A percentile compares a stretch with the other conserved stretches of the same genome.
Conservation (phyloP, 2,888 invertebrate genomes). For the Lochmaea capreae region DNA sequence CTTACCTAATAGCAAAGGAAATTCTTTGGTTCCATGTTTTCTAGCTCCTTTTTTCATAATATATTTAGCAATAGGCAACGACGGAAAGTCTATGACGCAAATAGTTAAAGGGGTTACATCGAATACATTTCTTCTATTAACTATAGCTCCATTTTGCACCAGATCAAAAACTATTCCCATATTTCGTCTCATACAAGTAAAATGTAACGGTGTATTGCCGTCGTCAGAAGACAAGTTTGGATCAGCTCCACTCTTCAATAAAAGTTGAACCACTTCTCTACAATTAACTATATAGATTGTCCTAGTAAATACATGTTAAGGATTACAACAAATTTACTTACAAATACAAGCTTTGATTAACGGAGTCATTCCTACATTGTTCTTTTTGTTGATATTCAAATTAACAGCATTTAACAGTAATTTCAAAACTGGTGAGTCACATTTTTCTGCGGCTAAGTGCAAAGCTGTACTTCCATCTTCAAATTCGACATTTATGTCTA, state of each 20-base stretch:
- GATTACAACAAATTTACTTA: conserved; percentile 9
- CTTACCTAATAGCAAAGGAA: conserved; percentile 47
- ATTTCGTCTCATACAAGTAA: conserved; percentile 42
- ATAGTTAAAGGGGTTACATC: conserved; percentile 51
- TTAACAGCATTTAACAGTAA: conserved; percentile 17
- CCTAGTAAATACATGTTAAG: not conserved
- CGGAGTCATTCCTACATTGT: conserved; percentile 34
- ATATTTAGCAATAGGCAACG: conserved; percentile 43
- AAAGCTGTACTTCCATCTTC: conserved; percentile 42
- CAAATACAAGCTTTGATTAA: conserved; percentile 39
- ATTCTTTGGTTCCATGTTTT: conserved; percentile 34
- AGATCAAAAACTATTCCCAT: conserved; percentile 44
- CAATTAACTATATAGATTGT: conserved; percentile 13
- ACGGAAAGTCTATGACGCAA: conserved; percentile 45
- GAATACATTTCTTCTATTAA: conserved; percentile 50
- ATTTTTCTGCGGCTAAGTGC: conserved; percentile 48
- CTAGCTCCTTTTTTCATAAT: conserved; percentile 50
- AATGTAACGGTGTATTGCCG: conserved; percentile 49
- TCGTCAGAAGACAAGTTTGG: conserved; percentile 43
- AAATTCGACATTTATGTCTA: conserved; percentile 41
- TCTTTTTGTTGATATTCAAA: conserved; percentile 33
- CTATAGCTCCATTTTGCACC: conserved; percentile 44
- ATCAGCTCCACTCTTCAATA: conserved; percentile 49
- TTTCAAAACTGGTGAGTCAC: conserved; percentile 38
- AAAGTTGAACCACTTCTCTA: conserved; percentile 35